Base-by-base conservation (phyloP, 2,113 vertebrate genomes). In the Telmatochromis brachygnathus region DNA sequence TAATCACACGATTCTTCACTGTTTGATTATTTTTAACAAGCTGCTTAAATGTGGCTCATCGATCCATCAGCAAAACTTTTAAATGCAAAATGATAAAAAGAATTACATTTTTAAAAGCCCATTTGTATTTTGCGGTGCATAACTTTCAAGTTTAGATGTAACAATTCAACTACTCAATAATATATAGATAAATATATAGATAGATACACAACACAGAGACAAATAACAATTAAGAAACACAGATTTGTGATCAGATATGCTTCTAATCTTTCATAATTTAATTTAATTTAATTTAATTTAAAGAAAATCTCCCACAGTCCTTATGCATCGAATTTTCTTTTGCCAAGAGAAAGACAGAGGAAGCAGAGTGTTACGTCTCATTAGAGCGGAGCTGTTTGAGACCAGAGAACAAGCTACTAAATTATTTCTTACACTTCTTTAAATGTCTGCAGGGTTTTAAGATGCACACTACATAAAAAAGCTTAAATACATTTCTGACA, bases 21-120 rank as follows among this genome's bases (percentile, higher is more conserved):
- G 37, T 70, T 42, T 23, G 65, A 62, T 62, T 62, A 0, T 28
- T 56, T 60, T 60, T 2, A 42, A 70, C 5, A 23, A 47, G 9
- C 4, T 47, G 23, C 14, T 47, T 47, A 26, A 47, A 75, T 17
- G 0, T 17, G 39, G 8, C 39, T 75, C 39, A 75, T 9, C 1
- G 4, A 3, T 23, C 9, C 5, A 17, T 28, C 2, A 0, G 4
- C 39, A 28, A 47, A 47, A 75, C 9, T 0, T 47, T 75, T 28
- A 75, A 49, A 49, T 28, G 14, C 23, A 15, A 75, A 75, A 0
- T 2, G 4, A 75, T 19, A 1, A 3, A 23, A 42, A 70, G 23
- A 12, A 3, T 3, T 42, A 70, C 35, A 15, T 23, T 42, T 39
- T 42, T 15, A 42, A 42, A 39, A 42, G 1, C 13, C 3, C 3